Evolutionary conservation across 2,797 vertebrate species (phyloP).

Genomic region (Pygocentrus nattereri): DNA sequence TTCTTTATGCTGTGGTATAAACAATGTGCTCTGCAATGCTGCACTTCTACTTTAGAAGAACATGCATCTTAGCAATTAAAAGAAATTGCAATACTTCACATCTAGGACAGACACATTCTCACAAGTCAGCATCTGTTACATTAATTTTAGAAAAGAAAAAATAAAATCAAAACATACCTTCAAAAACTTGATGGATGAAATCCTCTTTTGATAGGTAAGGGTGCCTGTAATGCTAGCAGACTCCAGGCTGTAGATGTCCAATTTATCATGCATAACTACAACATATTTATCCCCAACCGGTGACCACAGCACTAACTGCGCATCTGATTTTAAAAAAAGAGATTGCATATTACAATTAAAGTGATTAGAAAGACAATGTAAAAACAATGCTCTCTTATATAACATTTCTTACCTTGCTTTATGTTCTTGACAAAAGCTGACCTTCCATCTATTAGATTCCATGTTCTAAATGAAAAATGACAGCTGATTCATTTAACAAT

Average conservation of each 20-base stretch:
- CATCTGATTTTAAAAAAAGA: constrained; percentile 78
- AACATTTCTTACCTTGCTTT: constrained; percentile 89
- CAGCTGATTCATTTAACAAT: background rate
- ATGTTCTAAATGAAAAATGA: constrained; percentile 82
- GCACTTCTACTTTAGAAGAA: no score
- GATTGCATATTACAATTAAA: background rate
- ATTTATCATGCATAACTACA: constrained; percentile 80
- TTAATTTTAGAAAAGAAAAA: no score
- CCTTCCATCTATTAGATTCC: constrained; percentile 95
- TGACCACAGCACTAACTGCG: constrained; percentile 94
- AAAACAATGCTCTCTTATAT: background rate
- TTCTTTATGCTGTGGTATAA: no score
- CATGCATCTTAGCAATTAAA: no score
- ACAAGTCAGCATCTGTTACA: background rate
- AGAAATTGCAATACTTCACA: no score
- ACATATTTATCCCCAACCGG: constrained; percentile 88
- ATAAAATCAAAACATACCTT: constrained; percentile 40
- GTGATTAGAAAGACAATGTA: background rate
- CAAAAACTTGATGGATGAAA: constrained; percentile 89
- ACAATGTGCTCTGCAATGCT: no score
- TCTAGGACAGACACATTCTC: background rate
- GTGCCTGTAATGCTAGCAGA: constrained; percentile 86
- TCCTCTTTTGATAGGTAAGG: constrained; percentile 84
- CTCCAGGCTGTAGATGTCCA: constrained; percentile 87
- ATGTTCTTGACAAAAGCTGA: constrained; percentile 97